A percentile compares a stretch with the other conserved stretches of the same genome.
These are phyloP conservation scores for Chiloscyllium plagiosum DNA, from an alignment of 2,113 vertebrate species.

Conservation along the genomic window DNA sequence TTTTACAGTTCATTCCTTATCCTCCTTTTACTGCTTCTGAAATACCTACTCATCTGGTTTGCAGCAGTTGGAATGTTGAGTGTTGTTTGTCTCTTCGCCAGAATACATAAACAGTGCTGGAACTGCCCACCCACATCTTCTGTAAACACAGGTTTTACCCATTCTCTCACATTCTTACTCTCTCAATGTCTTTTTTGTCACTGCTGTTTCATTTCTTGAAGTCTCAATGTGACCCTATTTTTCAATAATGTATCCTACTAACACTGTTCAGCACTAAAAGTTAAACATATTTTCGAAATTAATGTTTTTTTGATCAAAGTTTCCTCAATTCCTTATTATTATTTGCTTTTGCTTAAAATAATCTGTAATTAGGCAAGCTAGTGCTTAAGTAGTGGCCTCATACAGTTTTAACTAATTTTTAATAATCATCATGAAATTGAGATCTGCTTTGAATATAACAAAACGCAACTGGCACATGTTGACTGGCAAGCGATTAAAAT, in stretches of 20 bases:
- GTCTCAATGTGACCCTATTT: background rate
- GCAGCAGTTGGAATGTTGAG: conserved; percentile 51
- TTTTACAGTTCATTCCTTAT: conserved; percentile 27
- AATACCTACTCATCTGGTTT: conserved; percentile 53
- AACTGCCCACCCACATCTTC: conserved; percentile 49
- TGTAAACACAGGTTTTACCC: conserved; percentile 45
- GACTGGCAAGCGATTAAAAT: conserved; percentile 22
- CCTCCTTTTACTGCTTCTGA: conserved; percentile 22
- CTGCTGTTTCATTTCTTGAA: conserved; percentile 19
- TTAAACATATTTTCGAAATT: background rate
- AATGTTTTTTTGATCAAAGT: background rate
- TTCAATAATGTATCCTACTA: background rate
- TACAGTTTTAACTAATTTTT: background rate
- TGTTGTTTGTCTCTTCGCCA: conserved; percentile 47
- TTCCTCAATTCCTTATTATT: background rate
- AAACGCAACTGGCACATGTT: background rate
- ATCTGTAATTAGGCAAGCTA: background rate
- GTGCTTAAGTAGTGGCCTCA: background rate
- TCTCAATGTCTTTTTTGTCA: conserved; percentile 38
- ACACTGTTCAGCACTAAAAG: background rate
- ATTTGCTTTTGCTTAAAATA: background rate
- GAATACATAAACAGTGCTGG: conserved; percentile 49
- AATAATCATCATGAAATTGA: background rate
- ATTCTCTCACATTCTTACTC: conserved; percentile 46
- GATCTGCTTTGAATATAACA: background rate